Base-by-base conservation (phyloP, 2,113 vertebrate species). In the Nesospiza acunhae region DNA sequence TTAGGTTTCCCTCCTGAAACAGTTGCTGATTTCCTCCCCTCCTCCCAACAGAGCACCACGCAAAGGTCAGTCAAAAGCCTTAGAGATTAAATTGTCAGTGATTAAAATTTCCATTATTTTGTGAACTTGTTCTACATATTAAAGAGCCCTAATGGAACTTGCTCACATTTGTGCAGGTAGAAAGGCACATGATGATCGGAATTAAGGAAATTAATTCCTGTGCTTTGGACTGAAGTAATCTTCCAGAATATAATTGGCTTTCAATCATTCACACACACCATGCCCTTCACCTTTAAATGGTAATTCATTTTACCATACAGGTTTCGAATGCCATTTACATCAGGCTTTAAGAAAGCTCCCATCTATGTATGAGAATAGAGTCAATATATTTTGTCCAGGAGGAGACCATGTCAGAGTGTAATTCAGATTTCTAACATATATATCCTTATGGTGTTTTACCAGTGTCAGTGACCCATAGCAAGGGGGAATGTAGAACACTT, bases 31-130 rank as follows among this genome's bases (percentile, higher is more conserved):
- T 92, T 90, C 78, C 76, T 84, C 41, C 64, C 66, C 60, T 89
- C 50, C 73, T 88, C 78, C 55, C 90, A 94, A 46, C 18, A 83
- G 33, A 94, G 73, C 66, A 90, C 33, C 76, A 91, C 0, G 1
- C 49, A 96, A 94, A 95, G 91, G 83, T 95, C 93, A 97, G 47
- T 76, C 37, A 96, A 96, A 96, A 94, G n/a, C 87, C 92, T 94
- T 75, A 55, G 81, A 97, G 90, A 97, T 97, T 96, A 96, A 96
- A 96, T 52, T 93, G 55, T 79, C 84, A 97, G 91, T 95, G 95
- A 96, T 97, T 96, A 97, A 96, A 96, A 96, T 90, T 96, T 97
- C 87, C 90, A 96, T 96, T 97, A 96, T 96, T 96, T 96, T 91
- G 84, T 85, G 94, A 96, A 97, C 91, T 93, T 87, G 87, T 90